These are phyloP conservation scores for Fratercula arctica DNA, from an alignment of 2,797 vertebrate genomes.

Conservation along the genomic window DNA sequence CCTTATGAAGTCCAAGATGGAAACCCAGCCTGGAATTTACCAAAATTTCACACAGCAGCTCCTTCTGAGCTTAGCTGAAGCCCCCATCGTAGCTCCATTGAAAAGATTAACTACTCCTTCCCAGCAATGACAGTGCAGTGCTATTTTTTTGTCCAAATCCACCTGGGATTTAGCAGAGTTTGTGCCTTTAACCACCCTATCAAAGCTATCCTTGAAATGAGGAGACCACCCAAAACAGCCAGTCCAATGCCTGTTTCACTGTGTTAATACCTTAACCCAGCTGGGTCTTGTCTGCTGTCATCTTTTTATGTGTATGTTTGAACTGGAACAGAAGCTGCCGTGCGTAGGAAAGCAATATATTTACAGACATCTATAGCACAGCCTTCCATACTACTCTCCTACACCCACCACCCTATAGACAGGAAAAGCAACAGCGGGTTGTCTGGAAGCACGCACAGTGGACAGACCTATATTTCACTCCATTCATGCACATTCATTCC, in stretches of 20 bases:
- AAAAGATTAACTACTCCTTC: background rate
- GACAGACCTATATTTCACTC: background rate
- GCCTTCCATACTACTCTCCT: background rate
- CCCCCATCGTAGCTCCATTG: background rate
- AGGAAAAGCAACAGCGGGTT: background rate
- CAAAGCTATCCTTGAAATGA: background rate
- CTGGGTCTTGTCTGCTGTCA: background rate
- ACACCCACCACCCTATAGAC: background rate
- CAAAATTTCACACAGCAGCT: background rate
- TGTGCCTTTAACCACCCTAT: background rate
- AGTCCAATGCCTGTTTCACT: background rate
- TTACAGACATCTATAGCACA: background rate
- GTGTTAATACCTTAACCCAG: background rate
- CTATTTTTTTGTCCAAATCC: background rate
- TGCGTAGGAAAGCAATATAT: background rate
- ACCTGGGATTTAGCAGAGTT: background rate
- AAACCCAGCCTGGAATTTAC: background rate
- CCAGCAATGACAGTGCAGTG: background rate
- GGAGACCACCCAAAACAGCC: background rate
- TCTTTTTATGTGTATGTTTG: background rate
- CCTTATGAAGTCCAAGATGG: background rate
- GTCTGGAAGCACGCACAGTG: background rate
- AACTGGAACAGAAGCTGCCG: background rate
- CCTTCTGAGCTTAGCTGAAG: background rate
- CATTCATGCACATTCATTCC: background rate